phyloP scores from a whole-genome alignment of 2,888 invertebrate species.

The Cantharis flavilabris region DNA sequence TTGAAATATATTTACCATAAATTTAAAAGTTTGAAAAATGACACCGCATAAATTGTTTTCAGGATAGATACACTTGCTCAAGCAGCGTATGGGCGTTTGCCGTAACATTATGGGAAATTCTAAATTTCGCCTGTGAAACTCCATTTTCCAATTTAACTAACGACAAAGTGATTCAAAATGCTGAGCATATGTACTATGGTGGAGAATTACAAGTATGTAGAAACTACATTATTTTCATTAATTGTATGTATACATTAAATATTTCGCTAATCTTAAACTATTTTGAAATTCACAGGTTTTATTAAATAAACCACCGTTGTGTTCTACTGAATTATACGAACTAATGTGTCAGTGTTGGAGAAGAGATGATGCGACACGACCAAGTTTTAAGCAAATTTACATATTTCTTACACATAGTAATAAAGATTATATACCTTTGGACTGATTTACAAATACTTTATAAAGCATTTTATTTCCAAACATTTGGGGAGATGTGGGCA shows the following conservation, averaged over 20 bases:
- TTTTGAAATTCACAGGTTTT: slow-evolving; percentile 54
- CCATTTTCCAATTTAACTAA: slow-evolving; percentile 65
- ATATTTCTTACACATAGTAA: slow-evolving; percentile 68
- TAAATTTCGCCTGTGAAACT: slow-evolving; percentile 63
- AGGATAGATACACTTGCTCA: slow-evolving; percentile 68
- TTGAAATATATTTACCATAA: too few species aligned
- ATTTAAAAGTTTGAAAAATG: not conserved
- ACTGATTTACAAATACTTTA: slow-evolving; percentile 28
- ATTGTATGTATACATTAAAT: not conserved
- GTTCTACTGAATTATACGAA: slow-evolving; percentile 75
- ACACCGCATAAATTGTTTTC: slow-evolving; percentile 27
- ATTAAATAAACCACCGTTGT: slow-evolving; percentile 73
- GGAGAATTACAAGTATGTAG: slow-evolving; percentile 62
- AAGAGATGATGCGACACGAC: slow-evolving; percentile 62
- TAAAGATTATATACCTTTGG: slow-evolving; percentile 58
- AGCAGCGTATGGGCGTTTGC: slow-evolving; percentile 69
- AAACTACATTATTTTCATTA: not conserved
- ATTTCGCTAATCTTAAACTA: too few species aligned
- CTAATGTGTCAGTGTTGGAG: slow-evolving; percentile 75
- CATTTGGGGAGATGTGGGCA: not conserved
- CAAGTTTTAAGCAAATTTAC: slow-evolving; percentile 70
- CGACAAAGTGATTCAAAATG: slow-evolving; percentile 66
- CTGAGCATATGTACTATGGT: slow-evolving; percentile 68
- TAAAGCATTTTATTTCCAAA: not conserved
- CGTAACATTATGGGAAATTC: slow-evolving; percentile 68